Evolutionary conservation across 2,113 vertebrate genomes (phyloP), one percentile per base, ranked within the genome.

Genomic region (Alosa alosa): DNA sequence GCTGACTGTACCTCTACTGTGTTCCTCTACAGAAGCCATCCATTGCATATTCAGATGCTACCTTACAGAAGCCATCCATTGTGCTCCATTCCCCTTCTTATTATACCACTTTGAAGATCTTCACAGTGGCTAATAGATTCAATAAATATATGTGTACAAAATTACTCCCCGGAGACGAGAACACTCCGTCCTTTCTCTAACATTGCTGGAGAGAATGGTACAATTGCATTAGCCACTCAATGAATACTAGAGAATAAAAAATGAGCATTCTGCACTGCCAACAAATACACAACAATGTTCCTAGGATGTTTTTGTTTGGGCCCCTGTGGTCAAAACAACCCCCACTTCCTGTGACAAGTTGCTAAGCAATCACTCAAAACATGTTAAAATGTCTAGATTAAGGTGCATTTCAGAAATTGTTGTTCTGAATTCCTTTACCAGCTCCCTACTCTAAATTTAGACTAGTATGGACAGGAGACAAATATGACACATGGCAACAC

Each of bases 381-480:
- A 17, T 41, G 17, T 55, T 22, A 36, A 81, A 78, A 31, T 13
- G 22, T 39, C 50, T 7, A 18, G 52, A 83, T 83, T 49, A 17
- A 83, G 31, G 31, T 55, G 36, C 15, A 57, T 57, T 20, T 57
- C 18, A 57, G 52, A 20, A 17, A 57, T 57, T 3, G 52, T 57
- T 57, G 22, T 68, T n/a, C 25, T 31, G n/a, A 68, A 82, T 45
- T 45, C 45, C 81, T 82, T 82, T 82, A n/a, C n/a, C 60, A 68
- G 22, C 60, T 68, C 81, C 81, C 20, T 82, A n/a, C 45, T 45
- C 17, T 44, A 82, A 82, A 44, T 82, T n/a, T 82, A 82, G 81
- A 41, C 45, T 68, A 6, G 64, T 10, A 68, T 64, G 64, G 64
- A 68, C 64, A 31, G 7, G n/a, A 68, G 36, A 41, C 44, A 39